These are phyloP conservation scores for Entomobrya multifasciata DNA, from an alignment of 2,888 invertebrate genomes.

Conservation along the genomic window DNA sequence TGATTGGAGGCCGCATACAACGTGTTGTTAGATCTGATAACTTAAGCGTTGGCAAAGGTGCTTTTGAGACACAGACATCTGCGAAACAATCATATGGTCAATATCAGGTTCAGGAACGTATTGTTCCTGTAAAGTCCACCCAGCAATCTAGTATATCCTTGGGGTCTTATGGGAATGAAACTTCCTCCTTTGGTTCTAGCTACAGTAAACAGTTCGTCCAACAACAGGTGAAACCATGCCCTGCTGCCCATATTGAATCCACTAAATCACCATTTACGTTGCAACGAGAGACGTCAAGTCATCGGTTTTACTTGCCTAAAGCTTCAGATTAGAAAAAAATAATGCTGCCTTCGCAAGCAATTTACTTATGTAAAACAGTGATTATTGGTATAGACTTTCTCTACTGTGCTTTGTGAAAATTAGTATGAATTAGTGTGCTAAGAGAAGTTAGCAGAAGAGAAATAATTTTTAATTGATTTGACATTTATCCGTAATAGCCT, in stretches of 20 bases:
- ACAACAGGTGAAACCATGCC: constrained; percentile 88
- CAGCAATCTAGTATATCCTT: constrained; percentile 89
- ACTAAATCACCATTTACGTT: constrained; percentile 89
- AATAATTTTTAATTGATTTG: too few relatives aligned
- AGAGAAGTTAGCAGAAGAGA: too few relatives aligned
- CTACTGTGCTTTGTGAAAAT: too few relatives aligned
- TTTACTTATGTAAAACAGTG: not conserved
- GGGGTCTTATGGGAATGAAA: constrained; percentile 84
- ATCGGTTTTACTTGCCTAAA: constrained; percentile 90
- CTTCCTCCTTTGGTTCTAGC: constrained; percentile 84
- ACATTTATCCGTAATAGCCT: constrained; percentile 6
- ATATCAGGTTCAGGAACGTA: constrained; percentile 74
- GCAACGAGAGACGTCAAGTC: constrained; percentile 90
- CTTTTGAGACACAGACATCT: constrained; percentile 88
- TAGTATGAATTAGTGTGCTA: too few relatives aligned
- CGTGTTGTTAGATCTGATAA: constrained; percentile 86
- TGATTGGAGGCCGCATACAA: constrained; percentile 82
- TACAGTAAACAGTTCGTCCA: constrained; percentile 90
- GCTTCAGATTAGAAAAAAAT: constrained; percentile 81
- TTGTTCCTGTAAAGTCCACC: constrained; percentile 83
- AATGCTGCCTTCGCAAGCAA: not conserved
- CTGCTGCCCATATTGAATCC: constrained; percentile 89
- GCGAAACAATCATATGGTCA: constrained; percentile 82
- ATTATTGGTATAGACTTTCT: not conserved
- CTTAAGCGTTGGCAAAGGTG: constrained; percentile 85